Evolutionary conservation across 2,888 invertebrate genomes (phyloP).

Genomic region (Netelia fuscicornis): DNA sequence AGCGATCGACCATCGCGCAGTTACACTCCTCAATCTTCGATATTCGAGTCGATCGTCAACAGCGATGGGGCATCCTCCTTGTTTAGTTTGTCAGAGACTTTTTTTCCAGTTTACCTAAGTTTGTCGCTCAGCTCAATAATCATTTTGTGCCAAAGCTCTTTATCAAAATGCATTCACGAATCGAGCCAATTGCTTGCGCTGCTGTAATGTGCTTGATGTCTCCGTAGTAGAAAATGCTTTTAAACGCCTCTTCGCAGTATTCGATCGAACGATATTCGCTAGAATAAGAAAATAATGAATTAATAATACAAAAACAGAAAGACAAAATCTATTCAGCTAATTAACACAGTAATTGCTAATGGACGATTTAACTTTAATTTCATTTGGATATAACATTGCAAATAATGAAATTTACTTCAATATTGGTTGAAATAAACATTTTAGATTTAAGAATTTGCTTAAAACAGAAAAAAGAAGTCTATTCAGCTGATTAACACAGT

Average conservation of each 20-base stretch:
- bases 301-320: conserved; percentile 13
- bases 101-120: conserved; percentile 31
- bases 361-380: conserved; percentile 1
- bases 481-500: no score
- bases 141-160: conserved; percentile 15
- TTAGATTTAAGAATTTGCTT: no score
- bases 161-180: background rate
- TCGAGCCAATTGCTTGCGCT: background rate
- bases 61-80: conserved; percentile 77
- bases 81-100: conserved; percentile 80
- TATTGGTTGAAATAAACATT: background rate
- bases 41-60: conserved; percentile 75
- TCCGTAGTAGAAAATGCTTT: conserved; percentile 30
- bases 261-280: conserved; percentile 64
- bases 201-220: conserved; percentile 4
- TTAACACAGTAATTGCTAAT: background rate
- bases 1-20: conserved; percentile 71
- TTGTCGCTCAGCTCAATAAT: conserved; percentile 41
- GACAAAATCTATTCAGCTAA: conserved; percentile 25
- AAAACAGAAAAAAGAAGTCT: no score
- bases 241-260: conserved; percentile 59
- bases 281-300: conserved; percentile 41
- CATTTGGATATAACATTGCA: background rate
- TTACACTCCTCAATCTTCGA: conserved; percentile 76
- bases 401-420: background rate